These are phyloP conservation scores for Babyrousa celebensis DNA, from an alignment of 2,797 vertebrate species.

Conservation along the genomic window DNA sequence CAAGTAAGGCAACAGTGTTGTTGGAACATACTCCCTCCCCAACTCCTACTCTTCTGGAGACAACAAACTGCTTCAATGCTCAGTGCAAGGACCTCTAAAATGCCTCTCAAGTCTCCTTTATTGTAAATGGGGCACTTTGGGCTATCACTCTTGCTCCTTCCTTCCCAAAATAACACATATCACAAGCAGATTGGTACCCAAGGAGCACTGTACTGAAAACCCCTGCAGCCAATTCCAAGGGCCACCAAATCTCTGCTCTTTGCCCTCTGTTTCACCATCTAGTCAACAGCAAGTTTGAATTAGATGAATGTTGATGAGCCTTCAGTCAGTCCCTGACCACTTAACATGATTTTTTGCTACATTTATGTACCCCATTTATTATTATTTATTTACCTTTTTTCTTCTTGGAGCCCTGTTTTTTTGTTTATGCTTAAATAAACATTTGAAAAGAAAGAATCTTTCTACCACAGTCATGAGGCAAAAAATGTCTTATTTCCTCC, in stretches of 20 bases:
- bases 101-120: not conserved
- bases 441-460: constrained; percentile 15
- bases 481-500: constrained; percentile 32
- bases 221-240: not conserved
- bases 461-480: not conserved
- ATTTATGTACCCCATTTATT: not conserved
- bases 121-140: not conserved
- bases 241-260: not conserved
- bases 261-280: not conserved
- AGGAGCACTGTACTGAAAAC: not conserved
- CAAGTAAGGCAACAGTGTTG: not conserved
- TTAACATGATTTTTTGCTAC: not conserved
- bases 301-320: not conserved
- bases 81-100: not conserved
- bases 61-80: not conserved
- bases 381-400: not conserved
- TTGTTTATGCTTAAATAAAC: not conserved
- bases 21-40: too few relatives aligned
- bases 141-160: not conserved
- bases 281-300: not conserved
- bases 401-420: not conserved
- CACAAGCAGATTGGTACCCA: too few relatives aligned
- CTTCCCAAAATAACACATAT: not conserved
- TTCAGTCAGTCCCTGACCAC: not conserved
- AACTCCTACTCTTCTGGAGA: not conserved